Conservation (phyloP, 2,888 invertebrate species). For the Drosophila anomelani region DNA sequence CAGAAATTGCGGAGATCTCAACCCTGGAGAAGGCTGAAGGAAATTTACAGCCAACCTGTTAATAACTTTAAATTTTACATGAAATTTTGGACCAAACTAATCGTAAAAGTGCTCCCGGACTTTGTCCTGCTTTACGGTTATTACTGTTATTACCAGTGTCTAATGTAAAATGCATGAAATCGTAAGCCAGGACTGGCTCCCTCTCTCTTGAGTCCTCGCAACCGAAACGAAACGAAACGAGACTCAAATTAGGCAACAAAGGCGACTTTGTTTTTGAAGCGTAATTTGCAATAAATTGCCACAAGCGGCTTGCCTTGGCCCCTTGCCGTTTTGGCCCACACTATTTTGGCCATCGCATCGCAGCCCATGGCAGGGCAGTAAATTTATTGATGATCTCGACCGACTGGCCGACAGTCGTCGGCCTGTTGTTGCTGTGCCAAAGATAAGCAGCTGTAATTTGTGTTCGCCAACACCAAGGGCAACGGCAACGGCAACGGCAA, state of each 20-base stretch:
- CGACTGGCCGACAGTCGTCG: conserved; percentile 41
- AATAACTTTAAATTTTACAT: conserved; percentile 40
- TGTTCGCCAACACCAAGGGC: conserved; percentile 75
- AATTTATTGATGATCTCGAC: conserved; percentile 77
- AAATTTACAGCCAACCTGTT: conserved; percentile 14
- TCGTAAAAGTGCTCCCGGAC: conserved; percentile 19
- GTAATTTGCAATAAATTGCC: conserved; percentile 79
- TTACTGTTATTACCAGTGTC: conserved; percentile 48
- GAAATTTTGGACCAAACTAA: conserved; percentile 27
- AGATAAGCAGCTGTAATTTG: conserved; percentile 79
- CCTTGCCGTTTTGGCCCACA: conserved; percentile 18
- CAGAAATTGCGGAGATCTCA: background rate
- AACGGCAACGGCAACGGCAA: conserved; percentile 26
- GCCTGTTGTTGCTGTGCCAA: conserved; percentile 65
- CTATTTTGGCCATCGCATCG: conserved; percentile 59
- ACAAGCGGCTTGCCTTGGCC: conserved; percentile 44
- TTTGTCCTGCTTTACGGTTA: conserved; percentile 41
- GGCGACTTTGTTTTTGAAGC: conserved; percentile 72
- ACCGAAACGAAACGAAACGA: conserved; percentile 42
- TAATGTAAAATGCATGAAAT: conserved; percentile 63
- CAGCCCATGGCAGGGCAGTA: conserved; percentile 54
- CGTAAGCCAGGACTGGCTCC: conserved; percentile 27
- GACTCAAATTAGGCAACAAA: conserved; percentile 67
- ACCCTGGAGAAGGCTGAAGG: too few relatives aligned
- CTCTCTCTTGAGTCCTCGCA: conserved; percentile 13